Evolutionary conservation across 2,888 invertebrate species (phyloP), one percentile per base, ranked within the genome.

Genomic region (Catocala nupta): DNA sequence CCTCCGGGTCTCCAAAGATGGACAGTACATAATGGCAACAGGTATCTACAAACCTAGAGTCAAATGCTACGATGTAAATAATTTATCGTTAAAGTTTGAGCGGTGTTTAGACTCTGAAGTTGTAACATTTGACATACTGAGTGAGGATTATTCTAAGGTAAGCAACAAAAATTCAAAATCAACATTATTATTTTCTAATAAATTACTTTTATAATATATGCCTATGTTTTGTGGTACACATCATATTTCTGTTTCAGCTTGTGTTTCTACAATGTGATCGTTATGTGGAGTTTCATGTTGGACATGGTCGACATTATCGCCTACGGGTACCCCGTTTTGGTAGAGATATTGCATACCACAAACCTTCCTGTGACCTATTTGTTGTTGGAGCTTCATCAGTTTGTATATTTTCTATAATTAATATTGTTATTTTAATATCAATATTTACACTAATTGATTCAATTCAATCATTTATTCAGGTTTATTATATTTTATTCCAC

Each of bases 61-160:
- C 0, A 97, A 98, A 88, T 99, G 99, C 90, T 99, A 96, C 88
- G 99, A 99, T 94, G 98, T 99, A 0, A 96, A 97, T 81, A 98
- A 99, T 91, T 93, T 99, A 73, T 98, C 99, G 0, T 94, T 99
- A 81, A 99, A 99, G 92, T 99, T 99, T 95, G 99, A 99, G 90
- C 95, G 99, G 71, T 99, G 99, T 84, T 96, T 99, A 81, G 99
- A 99, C 92, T 97, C 99, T 0, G 99, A 99, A 95, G 98, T 99
- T 51, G 96, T 99, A n/a, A 97, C 97, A 68, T 98, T 99, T 93
- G 96, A 98, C 90, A 95, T 98, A 75, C 94, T 99, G 42, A 98
- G 98, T 79, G 99, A 99, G 81, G 99, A 99, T 90, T 99, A 99
- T 85, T 97, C 98, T 75, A 99, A 99, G 96, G 98, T 98, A 90